Base-by-base conservation (phyloP, 2,797 vertebrate genomes). In the Mormyrops attenuatus region DNA sequence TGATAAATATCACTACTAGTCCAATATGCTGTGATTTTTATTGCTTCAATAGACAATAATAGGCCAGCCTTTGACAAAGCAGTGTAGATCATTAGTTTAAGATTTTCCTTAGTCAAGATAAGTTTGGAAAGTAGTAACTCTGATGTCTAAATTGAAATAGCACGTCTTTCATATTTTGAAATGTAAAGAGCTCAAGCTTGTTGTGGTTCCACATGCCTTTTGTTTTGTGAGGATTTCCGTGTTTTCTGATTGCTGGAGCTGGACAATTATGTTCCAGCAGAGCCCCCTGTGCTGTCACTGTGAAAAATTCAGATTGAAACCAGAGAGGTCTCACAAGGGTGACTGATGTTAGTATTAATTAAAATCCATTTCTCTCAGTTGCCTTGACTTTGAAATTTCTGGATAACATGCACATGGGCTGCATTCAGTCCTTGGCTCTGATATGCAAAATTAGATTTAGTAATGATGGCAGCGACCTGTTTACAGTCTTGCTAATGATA, bases 311-410 rank as follows among this genome's bases (percentile, higher is more conserved):
- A 60, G 53, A 57, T 41, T 57, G 85, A 87, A 87, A 87, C 85
- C 53, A 30, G 53, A 55, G 50, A 34, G 85, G 85, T 87, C 85
- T 53, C 50, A 87, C 30, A 5, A 90, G 93, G 94, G 93, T 94
- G 95, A 95, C 95, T 95, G 95, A 94, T 95, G 95, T 95, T 95
- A 95, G 92, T 92, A 95, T 95, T 95, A 96, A 96, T 96, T 95
- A 95, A 92, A 94, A 94, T 96, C 94, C 93, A 94, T 94, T 95
- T 95, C 94, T 94, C 93, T n/a, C 89, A 52, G 90, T 92, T 94
- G 93, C 93, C 94, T 95, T 95, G 95, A 95, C 95, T 95, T 95
- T 95, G 94, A 95, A 95, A 96, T 85, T 85, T 34, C 84, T 15
- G 84, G 5, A 52, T n/a, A 57, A 87, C 34, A 55, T 57, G 53